A percentile compares a stretch with the other conserved stretches of the same genome.
phyloP scores from a whole-genome alignment of 1,140 invertebrate genomes.

The Heliconius eleuchia region DNA sequence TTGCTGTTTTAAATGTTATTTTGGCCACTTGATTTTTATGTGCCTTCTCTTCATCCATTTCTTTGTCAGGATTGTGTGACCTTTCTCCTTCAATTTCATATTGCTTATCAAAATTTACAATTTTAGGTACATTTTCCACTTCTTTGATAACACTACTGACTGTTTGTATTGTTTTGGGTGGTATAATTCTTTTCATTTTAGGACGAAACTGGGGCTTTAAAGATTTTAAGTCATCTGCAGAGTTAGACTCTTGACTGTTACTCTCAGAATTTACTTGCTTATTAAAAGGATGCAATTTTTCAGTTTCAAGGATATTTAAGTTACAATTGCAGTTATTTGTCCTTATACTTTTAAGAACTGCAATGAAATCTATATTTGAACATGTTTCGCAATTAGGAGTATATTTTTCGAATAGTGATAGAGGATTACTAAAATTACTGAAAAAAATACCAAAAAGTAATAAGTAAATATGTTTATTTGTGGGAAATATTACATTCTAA shows the following conservation, averaged over 20 bases:
- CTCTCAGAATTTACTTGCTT: conserved; percentile 43
- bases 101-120: conserved; percentile 1
- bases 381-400: conserved; percentile 52
- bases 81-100: conserved; percentile 27
- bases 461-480: too few species aligned
- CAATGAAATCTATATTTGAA: conserved; percentile 5
- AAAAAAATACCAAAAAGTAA: conserved; percentile 34
- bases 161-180: conserved; percentile 5
- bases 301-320: conserved; percentile 39
- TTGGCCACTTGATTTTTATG: conserved; percentile 71
- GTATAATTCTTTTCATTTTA: conserved; percentile 19
- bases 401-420: conserved; percentile 53
- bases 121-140: conserved; percentile 4
- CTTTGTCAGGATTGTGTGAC: conserved; percentile 28
- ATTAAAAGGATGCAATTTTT: background rate
- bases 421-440: conserved; percentile 54
- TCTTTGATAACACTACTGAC: conserved; percentile 13
- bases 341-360: background rate
- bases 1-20: conserved; percentile 73
- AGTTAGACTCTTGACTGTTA: conserved; percentile 46
- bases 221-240: conserved; percentile 41
- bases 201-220: conserved; percentile 52
- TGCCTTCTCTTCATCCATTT: conserved; percentile 56
- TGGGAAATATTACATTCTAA: too few species aligned
- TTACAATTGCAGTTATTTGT: conserved; percentile 47